phyloP scores from a whole-genome alignment of 2,113 vertebrate genomes.

The Carollia perspicillata region DNA sequence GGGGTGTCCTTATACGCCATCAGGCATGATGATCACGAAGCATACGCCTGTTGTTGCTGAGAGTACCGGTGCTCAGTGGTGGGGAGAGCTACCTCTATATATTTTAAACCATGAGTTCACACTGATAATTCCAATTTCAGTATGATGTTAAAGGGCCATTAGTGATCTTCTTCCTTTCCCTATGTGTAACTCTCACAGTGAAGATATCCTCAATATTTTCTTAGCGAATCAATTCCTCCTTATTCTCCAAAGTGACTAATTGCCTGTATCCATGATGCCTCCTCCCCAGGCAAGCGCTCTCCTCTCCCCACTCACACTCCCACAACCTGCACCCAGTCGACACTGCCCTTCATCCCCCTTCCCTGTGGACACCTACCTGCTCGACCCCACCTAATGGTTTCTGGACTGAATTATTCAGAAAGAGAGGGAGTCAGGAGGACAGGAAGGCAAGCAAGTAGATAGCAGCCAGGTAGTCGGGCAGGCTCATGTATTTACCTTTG shows the following conservation, averaged over 20 bases:
- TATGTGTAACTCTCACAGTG: not conserved
- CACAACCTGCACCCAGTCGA: not conserved
- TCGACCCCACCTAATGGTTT: not conserved
- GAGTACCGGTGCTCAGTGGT: slow-evolving; percentile 88
- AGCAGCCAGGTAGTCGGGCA: not conserved
- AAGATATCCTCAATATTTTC: not conserved
- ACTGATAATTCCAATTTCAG: not conserved
- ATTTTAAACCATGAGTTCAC: not conserved
- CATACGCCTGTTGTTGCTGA: slow-evolving; percentile 89
- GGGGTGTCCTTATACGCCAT: slow-evolving; percentile 97
- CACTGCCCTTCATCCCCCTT: not conserved
- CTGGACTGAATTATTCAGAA: not conserved
- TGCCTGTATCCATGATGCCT: not conserved
- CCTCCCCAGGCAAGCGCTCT: not conserved
- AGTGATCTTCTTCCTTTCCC: not conserved
- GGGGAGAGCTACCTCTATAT: slow-evolving; percentile 83
- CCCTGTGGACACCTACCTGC: not conserved
- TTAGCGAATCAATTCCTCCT: not conserved
- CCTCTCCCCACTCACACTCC: not conserved
- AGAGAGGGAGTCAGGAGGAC: not conserved
- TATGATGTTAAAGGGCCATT: not conserved
- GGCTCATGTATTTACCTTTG: not conserved
- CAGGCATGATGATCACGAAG: slow-evolving; percentile 96
- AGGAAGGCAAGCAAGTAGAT: not conserved
- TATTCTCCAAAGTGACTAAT: not conserved